Evolutionary conservation across 30 jellyfish, hydroid and myxozoan genomes (phyloP).

Genomic region (Rhopilema esculentum): DNA sequence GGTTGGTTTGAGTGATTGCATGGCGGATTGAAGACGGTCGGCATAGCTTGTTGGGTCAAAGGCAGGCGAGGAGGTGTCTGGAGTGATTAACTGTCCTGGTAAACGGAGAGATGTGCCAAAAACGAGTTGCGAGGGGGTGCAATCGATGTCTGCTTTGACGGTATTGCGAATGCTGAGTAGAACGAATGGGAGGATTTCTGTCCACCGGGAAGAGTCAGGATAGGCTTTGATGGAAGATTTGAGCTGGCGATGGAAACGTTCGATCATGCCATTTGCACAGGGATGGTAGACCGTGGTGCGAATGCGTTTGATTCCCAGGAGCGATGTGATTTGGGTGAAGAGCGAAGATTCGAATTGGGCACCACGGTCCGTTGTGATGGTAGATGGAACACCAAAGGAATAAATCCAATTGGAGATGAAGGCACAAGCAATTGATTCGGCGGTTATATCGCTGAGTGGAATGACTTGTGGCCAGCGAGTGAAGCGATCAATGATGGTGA

Average conservation of each 20-base stretch:
- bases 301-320: slow-evolving; percentile 22
- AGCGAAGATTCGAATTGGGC: slow-evolving; percentile 55
- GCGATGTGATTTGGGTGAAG: background rate
- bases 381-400: slow-evolving; percentile 56
- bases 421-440: slow-evolving; percentile 28
- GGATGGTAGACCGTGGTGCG: slow-evolving; percentile 72
- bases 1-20: too few species aligned
- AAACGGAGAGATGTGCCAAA: slow-evolving; percentile 34
- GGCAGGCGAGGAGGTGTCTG: background rate
- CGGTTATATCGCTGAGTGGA: too few species aligned
- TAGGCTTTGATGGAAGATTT: slow-evolving; percentile 38
- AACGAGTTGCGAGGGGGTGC: slow-evolving; percentile 40
- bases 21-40: too few species aligned
- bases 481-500: too few species aligned
- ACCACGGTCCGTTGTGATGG: slow-evolving; percentile 72
- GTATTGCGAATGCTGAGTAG: slow-evolving; percentile 50
- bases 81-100: slow-evolving; percentile 37
- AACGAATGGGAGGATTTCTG: slow-evolving; percentile 40
- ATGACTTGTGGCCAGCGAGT: too few species aligned
- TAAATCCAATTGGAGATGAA: slow-evolving; percentile 48
- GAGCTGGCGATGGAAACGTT: slow-evolving; percentile 56
- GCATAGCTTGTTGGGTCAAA: slow-evolving; percentile 24
- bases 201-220: slow-evolving; percentile 46
- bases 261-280: slow-evolving; percentile 67
- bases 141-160: slow-evolving; percentile 25